Evolutionary conservation across 2,113 vertebrate genomes (phyloP).

Genomic region (Channa argus): DNA sequence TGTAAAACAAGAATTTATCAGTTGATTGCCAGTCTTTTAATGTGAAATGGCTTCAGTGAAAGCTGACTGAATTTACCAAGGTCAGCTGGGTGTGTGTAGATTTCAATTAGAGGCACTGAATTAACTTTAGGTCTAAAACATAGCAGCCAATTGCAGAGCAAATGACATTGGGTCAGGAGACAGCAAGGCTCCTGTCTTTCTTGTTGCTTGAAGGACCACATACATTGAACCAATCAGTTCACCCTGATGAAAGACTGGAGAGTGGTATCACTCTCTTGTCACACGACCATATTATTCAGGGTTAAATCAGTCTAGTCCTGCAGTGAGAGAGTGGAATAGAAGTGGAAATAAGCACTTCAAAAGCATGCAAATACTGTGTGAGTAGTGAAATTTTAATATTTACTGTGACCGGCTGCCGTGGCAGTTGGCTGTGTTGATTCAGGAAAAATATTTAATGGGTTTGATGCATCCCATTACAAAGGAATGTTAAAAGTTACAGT

Average conservation of each 20-base stretch:
- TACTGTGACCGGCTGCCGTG: neutral
- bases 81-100: too few relatives aligned
- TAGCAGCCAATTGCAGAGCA: slow-evolving; percentile 32
- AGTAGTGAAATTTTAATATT: neutral
- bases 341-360: slow-evolving; percentile 10
- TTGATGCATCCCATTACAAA: neutral
- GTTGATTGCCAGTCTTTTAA: too few relatives aligned
- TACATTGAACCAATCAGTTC: slow-evolving; percentile 23
- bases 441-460: neutral
- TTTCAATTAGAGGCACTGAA: too few relatives aligned
- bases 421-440: neutral
- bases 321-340: slow-evolving; percentile 16
- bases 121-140: slow-evolving; percentile 9
- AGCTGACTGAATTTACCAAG: too few relatives aligned
- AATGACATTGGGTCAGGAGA: slow-evolving; percentile 27
- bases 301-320: neutral
- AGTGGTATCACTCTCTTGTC: slow-evolving; percentile 14
- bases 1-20: too few relatives aligned
- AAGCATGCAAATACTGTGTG: slow-evolving; percentile 10
- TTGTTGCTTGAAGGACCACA: slow-evolving; percentile 29
- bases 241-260: slow-evolving; percentile 13
- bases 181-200: slow-evolving; percentile 17
- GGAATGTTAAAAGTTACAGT: neutral
- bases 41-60: too few relatives aligned
- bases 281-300: slow-evolving; percentile 11